phyloP scores from a whole-genome alignment of 2,888 invertebrate genomes.

The Sphaeridia pumilis region DNA sequence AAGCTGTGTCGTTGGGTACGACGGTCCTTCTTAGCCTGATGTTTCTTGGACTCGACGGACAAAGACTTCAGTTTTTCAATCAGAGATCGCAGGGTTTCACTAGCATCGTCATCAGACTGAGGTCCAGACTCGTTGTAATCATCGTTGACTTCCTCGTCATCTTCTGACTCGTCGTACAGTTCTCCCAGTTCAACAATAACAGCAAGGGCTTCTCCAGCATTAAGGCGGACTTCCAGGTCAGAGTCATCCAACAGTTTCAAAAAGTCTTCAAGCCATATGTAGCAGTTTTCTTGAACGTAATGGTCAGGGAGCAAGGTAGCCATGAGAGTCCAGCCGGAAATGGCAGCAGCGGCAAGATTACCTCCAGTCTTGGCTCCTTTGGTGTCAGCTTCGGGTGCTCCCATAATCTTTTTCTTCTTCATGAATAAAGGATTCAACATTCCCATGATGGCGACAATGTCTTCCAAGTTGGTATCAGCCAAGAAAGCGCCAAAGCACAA shows the following conservation, averaged over 20 bases:
- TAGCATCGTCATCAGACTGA: conserved; percentile 36
- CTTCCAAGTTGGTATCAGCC: conserved; percentile 61
- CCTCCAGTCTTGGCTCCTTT: conserved; percentile 17
- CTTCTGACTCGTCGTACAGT: conserved; percentile 40
- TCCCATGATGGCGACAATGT: conserved; percentile 59
- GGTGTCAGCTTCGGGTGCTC: conserved; percentile 14
- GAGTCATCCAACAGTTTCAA: conserved; percentile 64
- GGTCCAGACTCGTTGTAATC: no score
- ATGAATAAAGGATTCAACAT: conserved; percentile 66
- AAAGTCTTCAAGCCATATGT: conserved; percentile 52
- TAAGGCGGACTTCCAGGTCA: conserved; percentile 67
- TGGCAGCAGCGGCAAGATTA: conserved; percentile 53
- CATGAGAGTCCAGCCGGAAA: conserved; percentile 81
- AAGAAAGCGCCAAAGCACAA: conserved; percentile 72
- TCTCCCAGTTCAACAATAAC: conserved; percentile 59
- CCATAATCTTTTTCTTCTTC: conserved; percentile 1
- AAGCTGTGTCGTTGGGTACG: conserved; percentile 90
- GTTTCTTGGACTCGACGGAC: conserved; percentile 89
- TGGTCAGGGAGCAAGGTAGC: conserved; percentile 64
- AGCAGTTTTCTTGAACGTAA: conserved; percentile 17
- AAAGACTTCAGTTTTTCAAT: conserved; percentile 63
- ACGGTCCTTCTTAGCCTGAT: conserved; percentile 84
- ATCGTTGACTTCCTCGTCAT: conserved; percentile 40
- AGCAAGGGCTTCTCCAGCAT: conserved; percentile 71
- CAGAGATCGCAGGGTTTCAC: conserved; percentile 41